phyloP scores from a whole-genome alignment of 2,888 invertebrate genomes.

The Pseudoips prasinana region DNA sequence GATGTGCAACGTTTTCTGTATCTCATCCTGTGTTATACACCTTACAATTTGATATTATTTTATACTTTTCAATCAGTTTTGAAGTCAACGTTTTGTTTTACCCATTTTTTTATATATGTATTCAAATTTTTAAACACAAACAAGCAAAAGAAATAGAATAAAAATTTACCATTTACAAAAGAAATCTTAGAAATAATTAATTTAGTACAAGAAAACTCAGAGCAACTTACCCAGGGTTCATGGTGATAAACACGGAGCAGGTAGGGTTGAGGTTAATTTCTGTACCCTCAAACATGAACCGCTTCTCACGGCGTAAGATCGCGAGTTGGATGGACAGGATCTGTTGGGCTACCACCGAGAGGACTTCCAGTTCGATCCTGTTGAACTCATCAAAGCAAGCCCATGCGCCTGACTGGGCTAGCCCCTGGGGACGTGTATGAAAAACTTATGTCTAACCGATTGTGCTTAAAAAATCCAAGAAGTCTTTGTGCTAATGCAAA shows the following conservation, averaged over 20 bases:
- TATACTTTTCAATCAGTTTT: too few species aligned
- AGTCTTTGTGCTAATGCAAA: too few species aligned
- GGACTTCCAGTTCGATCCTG: slow-evolving; percentile 94
- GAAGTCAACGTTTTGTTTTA: too few species aligned
- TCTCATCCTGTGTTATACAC: too few species aligned
- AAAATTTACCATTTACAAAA: too few species aligned
- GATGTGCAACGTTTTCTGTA: too few species aligned
- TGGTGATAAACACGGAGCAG: slow-evolving; percentile 95
- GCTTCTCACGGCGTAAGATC: slow-evolving; percentile 88
- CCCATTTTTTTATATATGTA: too few species aligned
- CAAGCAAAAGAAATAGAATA: too few species aligned
- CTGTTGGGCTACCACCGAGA: slow-evolving; percentile 97
- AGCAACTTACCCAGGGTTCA: slow-evolving; percentile 92
- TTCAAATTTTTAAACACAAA: too few species aligned
- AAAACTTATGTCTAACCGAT: not conserved
- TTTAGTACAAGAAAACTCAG: not conserved
- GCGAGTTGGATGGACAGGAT: slow-evolving; percentile 95
- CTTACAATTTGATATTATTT: too few species aligned
- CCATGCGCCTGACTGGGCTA: slow-evolving; percentile 96
- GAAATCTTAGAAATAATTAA: too few species aligned
- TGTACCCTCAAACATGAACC: slow-evolving; percentile 95
- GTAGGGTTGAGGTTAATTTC: slow-evolving; percentile 94
- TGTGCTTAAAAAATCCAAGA: too few species aligned
- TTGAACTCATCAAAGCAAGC: slow-evolving; percentile 98
- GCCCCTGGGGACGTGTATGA: slow-evolving; percentile 84